These are phyloP conservation scores for Pelusios castaneus DNA, from an alignment of 2,113 vertebrate species.

Conservation along the genomic window DNA sequence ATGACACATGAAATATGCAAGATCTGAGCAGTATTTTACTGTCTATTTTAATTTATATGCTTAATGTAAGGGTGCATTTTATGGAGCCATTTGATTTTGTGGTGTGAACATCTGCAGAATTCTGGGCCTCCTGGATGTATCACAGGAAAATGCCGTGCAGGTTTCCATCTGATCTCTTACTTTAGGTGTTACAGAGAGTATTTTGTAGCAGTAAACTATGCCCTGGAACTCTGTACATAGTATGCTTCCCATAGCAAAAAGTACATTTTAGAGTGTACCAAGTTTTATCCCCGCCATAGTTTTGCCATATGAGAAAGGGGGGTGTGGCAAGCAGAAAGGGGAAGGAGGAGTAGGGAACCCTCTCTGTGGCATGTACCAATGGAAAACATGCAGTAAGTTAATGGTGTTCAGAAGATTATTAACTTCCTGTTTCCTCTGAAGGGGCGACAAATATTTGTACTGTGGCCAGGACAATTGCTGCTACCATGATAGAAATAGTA, in stretches of 20 bases:
- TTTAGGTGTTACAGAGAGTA: background rate
- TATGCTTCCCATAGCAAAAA: background rate
- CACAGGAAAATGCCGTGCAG: accelerated
- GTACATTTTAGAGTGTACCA: background rate
- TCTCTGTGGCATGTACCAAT: background rate
- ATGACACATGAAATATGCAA: background rate
- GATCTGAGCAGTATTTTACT: background rate
- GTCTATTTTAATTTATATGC: slow-evolving; percentile 16
- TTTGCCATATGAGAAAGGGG: background rate
- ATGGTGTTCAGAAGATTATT: background rate
- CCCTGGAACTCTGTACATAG: background rate
- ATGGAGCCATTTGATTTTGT: slow-evolving; percentile 13
- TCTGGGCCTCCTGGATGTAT: too few relatives aligned
- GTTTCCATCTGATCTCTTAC: accelerated
- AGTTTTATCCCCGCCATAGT: accelerated
- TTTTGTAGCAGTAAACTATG: background rate
- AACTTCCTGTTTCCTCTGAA: background rate
- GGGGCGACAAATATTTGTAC: background rate
- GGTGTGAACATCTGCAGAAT: background rate
- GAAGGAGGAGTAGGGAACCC: background rate
- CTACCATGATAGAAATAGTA: background rate
- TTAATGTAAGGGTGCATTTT: slow-evolving; percentile 8
- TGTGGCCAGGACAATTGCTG: background rate
- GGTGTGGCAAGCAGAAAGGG: background rate
- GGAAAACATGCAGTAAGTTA: background rate